A percentile compares a stretch with the other conserved stretches of the same genome.
Conservation (phyloP, 2,113 vertebrate genomes). For the Micronycteris hirsuta region DNA sequence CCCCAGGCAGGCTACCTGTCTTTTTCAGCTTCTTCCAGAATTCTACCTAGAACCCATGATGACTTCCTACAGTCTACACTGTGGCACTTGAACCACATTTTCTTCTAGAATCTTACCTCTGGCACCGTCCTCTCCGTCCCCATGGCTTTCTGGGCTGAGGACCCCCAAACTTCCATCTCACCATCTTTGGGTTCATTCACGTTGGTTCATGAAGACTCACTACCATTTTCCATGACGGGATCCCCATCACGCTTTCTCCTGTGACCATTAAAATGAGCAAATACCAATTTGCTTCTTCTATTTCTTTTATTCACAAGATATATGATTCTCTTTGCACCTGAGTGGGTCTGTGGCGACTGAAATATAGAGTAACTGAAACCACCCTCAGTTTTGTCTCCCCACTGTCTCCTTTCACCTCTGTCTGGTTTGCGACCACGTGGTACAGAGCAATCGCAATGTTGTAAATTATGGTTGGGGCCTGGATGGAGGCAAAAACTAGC, state of each 20-base stretch:
- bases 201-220: not conserved
- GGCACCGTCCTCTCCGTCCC: too few relatives aligned
- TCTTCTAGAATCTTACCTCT: not conserved
- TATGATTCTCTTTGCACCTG: not conserved
- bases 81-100: not conserved
- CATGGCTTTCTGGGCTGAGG: not conserved
- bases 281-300: not conserved
- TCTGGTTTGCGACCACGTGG: not conserved
- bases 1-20: not conserved
- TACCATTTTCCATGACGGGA: accelerated
- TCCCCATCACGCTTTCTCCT: not conserved
- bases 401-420: not conserved
- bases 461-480: not conserved
- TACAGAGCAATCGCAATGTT: not conserved
- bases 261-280: not conserved
- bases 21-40: conserved; percentile 38
- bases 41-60: conserved; percentile 9
- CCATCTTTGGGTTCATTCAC: not conserved
- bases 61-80: not conserved
- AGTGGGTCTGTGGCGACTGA: not conserved
- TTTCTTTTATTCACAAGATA: not conserved
- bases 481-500: not conserved
- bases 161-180: not conserved
- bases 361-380: not conserved
- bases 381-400: not conserved